Base-by-base conservation (phyloP, 2,888 invertebrate genomes). In the Ryuthela nishihirai region DNA sequence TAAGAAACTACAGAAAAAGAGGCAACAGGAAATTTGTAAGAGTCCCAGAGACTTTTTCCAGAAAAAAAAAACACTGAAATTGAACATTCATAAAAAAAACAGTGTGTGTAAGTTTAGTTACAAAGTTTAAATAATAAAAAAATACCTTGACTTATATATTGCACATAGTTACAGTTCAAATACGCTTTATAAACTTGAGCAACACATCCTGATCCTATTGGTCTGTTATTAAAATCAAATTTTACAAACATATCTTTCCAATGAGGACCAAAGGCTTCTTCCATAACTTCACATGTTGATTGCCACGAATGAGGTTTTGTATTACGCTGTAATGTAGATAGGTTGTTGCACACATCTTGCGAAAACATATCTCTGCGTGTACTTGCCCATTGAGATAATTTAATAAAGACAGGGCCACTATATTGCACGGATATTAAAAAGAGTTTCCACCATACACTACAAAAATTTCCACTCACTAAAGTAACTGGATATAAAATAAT, bases 171-270 rank as follows among this genome's bases (percentile, higher is more conserved):
- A 15, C 17, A 18, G 12, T 18, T 35, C 18, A 49, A 15, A 23
- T 48, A 49, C 18, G 40, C 45, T 39, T 38, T 41, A 47, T 52
- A 45, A 63, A 77, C 77, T 72, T 79, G 79, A 15, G 77, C 79
- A 62, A 78, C 76, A 67, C 78, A 79, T 23, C 78, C 79, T 7
- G 78, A 77, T n/a, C 79, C 79, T 44, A 79, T 71, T 1, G 77
- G 77, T 23, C 69, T 64, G 20, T 67, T 67, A 24, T 73, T 69
- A n/a, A 69, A 66, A 44, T 71, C 70, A 56, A 78, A 72, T 21
- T 70, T 68, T 0, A 73, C 65, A 43, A 77, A 73, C 7, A 76
- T 67, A 3, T 71, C 59, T 44, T 62, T 64, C 75, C 76, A 76
- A 12, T 69, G 54, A 5, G 69, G 54, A 0, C 77, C 77, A 56